Conservation (phyloP, 2,113 vertebrate species). For the Elanus axillaris region DNA sequence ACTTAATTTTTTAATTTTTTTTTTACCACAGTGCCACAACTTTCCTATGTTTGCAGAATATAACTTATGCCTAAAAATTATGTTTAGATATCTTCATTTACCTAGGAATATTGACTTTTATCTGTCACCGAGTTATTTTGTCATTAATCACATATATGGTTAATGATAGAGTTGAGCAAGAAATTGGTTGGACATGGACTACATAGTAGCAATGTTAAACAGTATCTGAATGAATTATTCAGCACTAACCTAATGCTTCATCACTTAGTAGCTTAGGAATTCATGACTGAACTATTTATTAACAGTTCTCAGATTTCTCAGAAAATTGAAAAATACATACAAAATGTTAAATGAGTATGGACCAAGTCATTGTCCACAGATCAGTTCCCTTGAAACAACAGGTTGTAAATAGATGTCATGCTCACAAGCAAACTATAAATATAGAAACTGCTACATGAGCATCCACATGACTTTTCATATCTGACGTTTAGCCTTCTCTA, state of each 20-base stretch:
- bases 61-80: not conserved
- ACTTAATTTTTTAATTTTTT: not conserved
- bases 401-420: not conserved
- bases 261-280: not conserved
- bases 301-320: not conserved
- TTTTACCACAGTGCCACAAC: not conserved
- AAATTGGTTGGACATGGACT: not conserved
- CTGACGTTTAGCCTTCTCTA: not conserved
- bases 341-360: not conserved
- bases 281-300: not conserved
- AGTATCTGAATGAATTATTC: not conserved
- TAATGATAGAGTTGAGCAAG: not conserved
- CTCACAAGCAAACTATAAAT: not conserved
- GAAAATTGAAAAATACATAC: not conserved
- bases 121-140: not conserved
- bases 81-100: not conserved
- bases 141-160: not conserved
- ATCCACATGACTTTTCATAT: not conserved
- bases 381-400: not conserved
- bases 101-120: not conserved
- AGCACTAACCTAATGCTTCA: not conserved
- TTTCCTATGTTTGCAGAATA: not conserved
- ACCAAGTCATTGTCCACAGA: not conserved
- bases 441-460: not conserved
- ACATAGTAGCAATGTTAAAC: not conserved